Conservation (phyloP, 2,888 invertebrate genomes). For the Emesis furor region DNA sequence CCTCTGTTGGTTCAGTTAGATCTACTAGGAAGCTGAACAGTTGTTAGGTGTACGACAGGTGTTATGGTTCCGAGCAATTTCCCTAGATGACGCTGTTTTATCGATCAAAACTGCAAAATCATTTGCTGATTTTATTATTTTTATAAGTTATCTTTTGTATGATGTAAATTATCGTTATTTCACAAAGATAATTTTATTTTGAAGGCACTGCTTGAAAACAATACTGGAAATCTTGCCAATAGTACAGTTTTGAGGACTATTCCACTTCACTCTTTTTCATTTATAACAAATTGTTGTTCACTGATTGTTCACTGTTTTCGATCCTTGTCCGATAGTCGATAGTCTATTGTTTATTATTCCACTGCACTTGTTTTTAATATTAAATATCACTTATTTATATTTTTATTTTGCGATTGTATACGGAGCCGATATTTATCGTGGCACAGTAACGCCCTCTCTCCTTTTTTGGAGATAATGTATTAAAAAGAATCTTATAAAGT, state of each 20-base stretch:
- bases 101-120: background rate
- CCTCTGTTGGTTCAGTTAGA: background rate
- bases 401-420: background rate
- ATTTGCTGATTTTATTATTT: background rate
- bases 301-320: background rate
- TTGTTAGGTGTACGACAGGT: too few relatives aligned
- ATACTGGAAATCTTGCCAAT: background rate
- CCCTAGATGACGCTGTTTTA: background rate
- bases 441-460: too few relatives aligned
- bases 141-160: background rate
- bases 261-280: background rate
- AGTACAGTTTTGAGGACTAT: background rate
- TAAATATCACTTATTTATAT: background rate
- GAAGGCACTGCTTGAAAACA: too few relatives aligned
- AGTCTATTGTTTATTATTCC: background rate
- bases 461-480: too few relatives aligned
- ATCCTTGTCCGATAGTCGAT: too few relatives aligned
- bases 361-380: background rate
- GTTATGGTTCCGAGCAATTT: background rate
- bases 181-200: too few relatives aligned
- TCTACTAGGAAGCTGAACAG: background rate
- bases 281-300: too few relatives aligned
- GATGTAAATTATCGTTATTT: background rate
- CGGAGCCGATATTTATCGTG: background rate
- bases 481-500: too few relatives aligned